These are phyloP conservation scores for Oscheius sp. DNA, from an alignment of 2,888 invertebrate genomes.

Conservation along the genomic window DNA sequence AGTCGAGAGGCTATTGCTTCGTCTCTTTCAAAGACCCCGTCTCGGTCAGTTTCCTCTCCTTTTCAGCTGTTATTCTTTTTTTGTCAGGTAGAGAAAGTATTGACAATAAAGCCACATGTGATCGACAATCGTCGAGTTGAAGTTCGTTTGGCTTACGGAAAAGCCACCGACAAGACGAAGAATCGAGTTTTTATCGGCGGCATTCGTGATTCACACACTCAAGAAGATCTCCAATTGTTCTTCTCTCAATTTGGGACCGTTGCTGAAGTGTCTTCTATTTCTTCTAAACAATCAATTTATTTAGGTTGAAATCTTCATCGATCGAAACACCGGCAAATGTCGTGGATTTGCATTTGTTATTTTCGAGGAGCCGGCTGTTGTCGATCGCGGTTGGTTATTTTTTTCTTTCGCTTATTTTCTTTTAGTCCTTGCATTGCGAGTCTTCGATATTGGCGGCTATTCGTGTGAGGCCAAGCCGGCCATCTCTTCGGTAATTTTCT, in stretches of 20 bases:
- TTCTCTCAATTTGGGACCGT: slow-evolving; percentile 6
- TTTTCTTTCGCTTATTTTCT: too few relatives aligned
- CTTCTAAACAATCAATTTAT: neutral
- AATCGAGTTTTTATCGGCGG: slow-evolving; percentile 11
- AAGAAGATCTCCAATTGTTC: neutral
- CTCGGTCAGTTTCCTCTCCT: neutral
- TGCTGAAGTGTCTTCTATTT: too few relatives aligned
- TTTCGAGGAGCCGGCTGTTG: neutral
- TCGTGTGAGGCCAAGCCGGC: slow-evolving; percentile 20
- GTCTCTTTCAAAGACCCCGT: neutral
- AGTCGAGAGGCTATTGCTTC: neutral
- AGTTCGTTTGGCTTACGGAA: neutral
- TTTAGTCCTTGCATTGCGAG: neutral
- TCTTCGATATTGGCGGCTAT: neutral
- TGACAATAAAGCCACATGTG: neutral
- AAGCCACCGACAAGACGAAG: neutral
- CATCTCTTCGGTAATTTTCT: neutral
- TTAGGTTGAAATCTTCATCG: slow-evolving; percentile 11
- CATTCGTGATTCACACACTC: slow-evolving; percentile 1
- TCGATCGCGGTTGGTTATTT: too few relatives aligned
- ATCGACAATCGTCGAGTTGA: neutral
- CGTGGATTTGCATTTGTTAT: slow-evolving; percentile 15
- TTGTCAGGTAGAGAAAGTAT: neutral
- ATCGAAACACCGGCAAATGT: slow-evolving; percentile 3
- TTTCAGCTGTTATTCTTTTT: too few relatives aligned